These are phyloP conservation scores for Chrysodeixis includens DNA, from an alignment of 2,888 invertebrate genomes.

Conservation along the genomic window DNA sequence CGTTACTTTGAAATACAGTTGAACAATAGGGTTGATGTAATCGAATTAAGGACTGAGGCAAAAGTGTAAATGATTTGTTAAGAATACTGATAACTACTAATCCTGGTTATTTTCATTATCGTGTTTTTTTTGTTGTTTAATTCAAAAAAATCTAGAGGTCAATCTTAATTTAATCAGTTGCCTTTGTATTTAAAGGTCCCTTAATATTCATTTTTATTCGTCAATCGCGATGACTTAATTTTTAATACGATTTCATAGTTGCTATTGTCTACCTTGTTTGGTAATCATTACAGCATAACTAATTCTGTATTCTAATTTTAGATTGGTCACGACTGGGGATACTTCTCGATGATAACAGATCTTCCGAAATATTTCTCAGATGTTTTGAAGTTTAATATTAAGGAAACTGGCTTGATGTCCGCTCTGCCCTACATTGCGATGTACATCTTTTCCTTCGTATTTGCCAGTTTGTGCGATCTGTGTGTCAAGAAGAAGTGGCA, in stretches of 20 bases:
- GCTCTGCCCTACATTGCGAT: slow-evolving; percentile 91
- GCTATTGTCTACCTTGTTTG: neutral
- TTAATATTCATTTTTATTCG: neutral
- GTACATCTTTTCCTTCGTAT: slow-evolving; percentile 90
- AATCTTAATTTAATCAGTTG: too few relatives aligned
- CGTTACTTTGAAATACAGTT: neutral
- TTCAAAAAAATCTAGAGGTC: too few relatives aligned
- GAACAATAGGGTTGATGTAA: neutral
- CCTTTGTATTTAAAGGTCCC: too few relatives aligned
- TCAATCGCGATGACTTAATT: neutral
- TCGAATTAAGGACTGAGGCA: neutral
- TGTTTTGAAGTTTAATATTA: slow-evolving; percentile 90
- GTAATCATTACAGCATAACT: too few relatives aligned
- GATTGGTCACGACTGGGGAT: slow-evolving; percentile 91
- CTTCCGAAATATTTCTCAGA: slow-evolving; percentile 91
- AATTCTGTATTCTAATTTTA: slow-evolving; percentile 64
- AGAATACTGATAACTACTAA: too few relatives aligned
- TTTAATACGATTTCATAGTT: neutral
- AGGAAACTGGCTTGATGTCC: slow-evolving; percentile 90
- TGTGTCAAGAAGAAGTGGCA: slow-evolving; percentile 89
- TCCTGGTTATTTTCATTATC: too few relatives aligned
- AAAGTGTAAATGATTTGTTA: neutral
- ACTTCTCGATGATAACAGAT: slow-evolving; percentile 92
- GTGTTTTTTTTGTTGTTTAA: too few relatives aligned
- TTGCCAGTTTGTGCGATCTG: slow-evolving; percentile 91